Conservation (phyloP, 53 echinoderm and acorn worm genomes). For the Pentamera pediparva region DNA sequence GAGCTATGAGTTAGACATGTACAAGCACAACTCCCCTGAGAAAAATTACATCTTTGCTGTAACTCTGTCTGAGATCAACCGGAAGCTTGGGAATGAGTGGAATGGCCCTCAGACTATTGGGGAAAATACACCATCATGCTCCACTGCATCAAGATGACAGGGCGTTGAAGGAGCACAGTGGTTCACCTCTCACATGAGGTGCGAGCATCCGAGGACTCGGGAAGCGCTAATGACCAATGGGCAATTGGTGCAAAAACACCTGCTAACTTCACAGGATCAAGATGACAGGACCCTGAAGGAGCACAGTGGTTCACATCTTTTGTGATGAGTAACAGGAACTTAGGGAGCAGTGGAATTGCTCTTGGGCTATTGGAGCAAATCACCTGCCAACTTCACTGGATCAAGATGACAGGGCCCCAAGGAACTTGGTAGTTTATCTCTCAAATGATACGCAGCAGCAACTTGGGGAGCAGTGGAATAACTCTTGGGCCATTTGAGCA, state of each 20-base stretch:
- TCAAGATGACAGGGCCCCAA: slow-evolving; percentile 5
- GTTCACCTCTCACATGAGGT: no score
- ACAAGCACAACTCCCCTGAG: slow-evolving; percentile 64
- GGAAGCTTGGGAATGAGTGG: slow-evolving; percentile 68
- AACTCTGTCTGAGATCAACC: slow-evolving; percentile 80
- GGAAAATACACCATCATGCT: background rate
- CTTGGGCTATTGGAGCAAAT: background rate
- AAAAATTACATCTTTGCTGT: slow-evolving; percentile 77
- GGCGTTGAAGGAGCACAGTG: background rate
- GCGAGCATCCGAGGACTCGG: slow-evolving; percentile 83
- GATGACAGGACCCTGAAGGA: background rate
- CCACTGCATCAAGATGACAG: slow-evolving; percentile 28
- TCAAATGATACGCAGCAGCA: slow-evolving; percentile 85
- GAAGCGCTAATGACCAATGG: slow-evolving; percentile 54
- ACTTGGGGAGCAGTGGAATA: slow-evolving; percentile 56
- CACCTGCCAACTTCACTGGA: slow-evolving; percentile 23
- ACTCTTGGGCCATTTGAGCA: slow-evolving; percentile 20
- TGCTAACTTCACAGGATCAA: slow-evolving; percentile 25
- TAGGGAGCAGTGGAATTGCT: slow-evolving; percentile 57
- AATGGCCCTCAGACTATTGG: slow-evolving; percentile 44
- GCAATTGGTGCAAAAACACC: background rate
- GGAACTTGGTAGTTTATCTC: no score
- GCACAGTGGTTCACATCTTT: no score
- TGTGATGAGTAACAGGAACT: slow-evolving; percentile 81
- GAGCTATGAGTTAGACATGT: slow-evolving; percentile 66